Evolutionary conservation across 2,888 invertebrate species (phyloP).

Genomic region (Subacronicta megacephala): DNA sequence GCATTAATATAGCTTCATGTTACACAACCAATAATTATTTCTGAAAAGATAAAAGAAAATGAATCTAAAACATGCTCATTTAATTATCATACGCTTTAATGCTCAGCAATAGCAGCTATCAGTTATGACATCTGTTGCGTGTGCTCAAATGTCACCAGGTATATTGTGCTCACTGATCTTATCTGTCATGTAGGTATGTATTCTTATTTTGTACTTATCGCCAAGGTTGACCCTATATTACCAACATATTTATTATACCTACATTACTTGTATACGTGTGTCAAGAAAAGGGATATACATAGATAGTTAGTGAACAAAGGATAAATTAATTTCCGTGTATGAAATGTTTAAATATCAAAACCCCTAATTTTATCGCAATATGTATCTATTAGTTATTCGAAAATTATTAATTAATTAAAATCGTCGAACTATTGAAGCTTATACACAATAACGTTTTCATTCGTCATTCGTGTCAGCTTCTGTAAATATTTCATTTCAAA

Average conservation of each 20-base stretch:
- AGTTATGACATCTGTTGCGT: conserved; percentile 56
- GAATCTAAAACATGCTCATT: conserved; percentile 50
- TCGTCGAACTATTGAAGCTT: too few species aligned
- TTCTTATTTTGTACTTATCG: conserved; percentile 17
- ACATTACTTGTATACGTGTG: too few species aligned
- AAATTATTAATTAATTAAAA: too few species aligned
- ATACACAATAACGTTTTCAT: too few species aligned
- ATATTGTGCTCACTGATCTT: conserved; percentile 39
- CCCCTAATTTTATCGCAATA: too few species aligned
- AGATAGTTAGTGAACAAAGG: too few species aligned
- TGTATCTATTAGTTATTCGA: too few species aligned
- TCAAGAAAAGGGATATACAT: not conserved
- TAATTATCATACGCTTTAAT: conserved; percentile 49
- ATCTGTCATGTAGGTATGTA: conserved; percentile 50
- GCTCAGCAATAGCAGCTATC: conserved; percentile 39
- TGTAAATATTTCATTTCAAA: too few species aligned
- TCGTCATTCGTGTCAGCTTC: too few species aligned
- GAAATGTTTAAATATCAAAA: too few species aligned
- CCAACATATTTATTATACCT: not conserved
- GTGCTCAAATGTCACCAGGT: conserved; percentile 25
- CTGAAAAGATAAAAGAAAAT: conserved; percentile 48
- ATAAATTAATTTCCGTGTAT: too few species aligned
- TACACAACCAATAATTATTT: conserved; percentile 37
- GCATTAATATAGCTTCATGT: conserved; percentile 35
- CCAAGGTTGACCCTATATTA: conserved; percentile 33